Percentiles rank a stretch among this genome's conserved stretches.
Conservation (phyloP, 2,888 invertebrate genomes). For the Linyphia triangularis region DNA sequence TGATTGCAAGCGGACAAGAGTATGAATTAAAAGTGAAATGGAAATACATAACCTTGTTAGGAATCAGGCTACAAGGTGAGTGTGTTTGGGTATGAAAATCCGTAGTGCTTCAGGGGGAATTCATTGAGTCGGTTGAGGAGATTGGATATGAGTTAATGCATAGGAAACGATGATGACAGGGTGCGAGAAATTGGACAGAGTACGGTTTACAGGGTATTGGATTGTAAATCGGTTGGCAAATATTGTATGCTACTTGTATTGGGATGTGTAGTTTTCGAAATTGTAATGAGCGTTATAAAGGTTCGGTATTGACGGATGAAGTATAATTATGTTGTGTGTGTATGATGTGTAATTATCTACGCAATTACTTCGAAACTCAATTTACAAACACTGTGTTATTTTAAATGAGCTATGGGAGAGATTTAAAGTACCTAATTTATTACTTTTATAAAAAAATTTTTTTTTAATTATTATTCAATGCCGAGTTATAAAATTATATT, state of each 20-base stretch:
- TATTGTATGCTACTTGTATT: neutral
- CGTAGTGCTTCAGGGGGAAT: neutral
- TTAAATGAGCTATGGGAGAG: too few species aligned
- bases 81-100: conserved; percentile 5
- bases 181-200: conserved; percentile 20
- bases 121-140: conserved; percentile 11
- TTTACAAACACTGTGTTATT: too few species aligned
- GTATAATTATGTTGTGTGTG: too few species aligned
- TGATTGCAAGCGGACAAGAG: conserved; percentile 50
- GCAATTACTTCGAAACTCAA: too few species aligned
- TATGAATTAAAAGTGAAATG: conserved; percentile 64
- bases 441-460: too few species aligned
- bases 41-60: conserved; percentile 39
- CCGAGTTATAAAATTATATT: too few species aligned
- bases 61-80: neutral
- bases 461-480: too few species aligned
- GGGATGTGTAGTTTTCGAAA: neutral
- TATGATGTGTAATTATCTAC: too few species aligned
- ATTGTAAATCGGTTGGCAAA: conserved; percentile 17
- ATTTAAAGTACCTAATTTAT: too few species aligned
- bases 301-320: too few species aligned
- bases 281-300: too few species aligned
- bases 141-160: conserved; percentile 59
- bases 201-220: neutral
- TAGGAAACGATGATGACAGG: conserved; percentile 35